Conservation (phyloP, 2,888 invertebrate genomes). For the Ethmia dodecea region DNA sequence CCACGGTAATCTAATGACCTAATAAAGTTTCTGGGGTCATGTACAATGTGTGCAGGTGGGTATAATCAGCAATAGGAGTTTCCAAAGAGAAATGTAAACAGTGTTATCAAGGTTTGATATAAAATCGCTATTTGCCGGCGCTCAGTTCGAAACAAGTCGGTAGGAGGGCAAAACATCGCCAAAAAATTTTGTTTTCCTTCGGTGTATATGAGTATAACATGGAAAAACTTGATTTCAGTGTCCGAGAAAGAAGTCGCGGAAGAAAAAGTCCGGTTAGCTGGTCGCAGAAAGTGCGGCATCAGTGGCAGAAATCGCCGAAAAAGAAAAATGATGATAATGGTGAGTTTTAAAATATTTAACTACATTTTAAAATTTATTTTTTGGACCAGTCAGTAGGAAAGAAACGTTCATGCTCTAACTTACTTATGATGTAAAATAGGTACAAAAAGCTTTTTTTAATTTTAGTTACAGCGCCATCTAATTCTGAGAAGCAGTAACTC, state of each 20-base stretch:
- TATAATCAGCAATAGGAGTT: conserved; percentile 34
- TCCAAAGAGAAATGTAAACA: conserved; percentile 55
- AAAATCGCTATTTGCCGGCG: conserved; percentile 26
- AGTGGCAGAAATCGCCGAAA: conserved; percentile 78
- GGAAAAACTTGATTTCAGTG: conserved; percentile 52
- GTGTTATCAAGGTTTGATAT: conserved; percentile 48
- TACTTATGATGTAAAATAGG: too few species aligned
- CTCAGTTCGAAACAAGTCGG: conserved; percentile 32
- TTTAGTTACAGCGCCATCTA: conserved; percentile 43
- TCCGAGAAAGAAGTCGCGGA: conserved; percentile 70
- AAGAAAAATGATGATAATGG: conserved; percentile 50
- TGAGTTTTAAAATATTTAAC: conserved; percentile 18
- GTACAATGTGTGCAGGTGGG: background rate
- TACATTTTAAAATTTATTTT: too few species aligned
- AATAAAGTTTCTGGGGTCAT: background rate
- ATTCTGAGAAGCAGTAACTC: conserved; percentile 11
- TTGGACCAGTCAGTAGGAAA: too few species aligned
- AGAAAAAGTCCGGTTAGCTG: conserved; percentile 77
- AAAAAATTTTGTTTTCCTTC: background rate
- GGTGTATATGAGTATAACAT: conserved; percentile 4
- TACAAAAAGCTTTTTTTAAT: too few species aligned
- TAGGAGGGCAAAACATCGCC: conserved; percentile 20
- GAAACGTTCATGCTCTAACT: too few species aligned
- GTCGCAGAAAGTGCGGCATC: conserved; percentile 80
- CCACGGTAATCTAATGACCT: background rate